These are phyloP conservation scores for Ennomos quercinarius DNA, from an alignment of 2,888 invertebrate species.

Conservation along the genomic window DNA sequence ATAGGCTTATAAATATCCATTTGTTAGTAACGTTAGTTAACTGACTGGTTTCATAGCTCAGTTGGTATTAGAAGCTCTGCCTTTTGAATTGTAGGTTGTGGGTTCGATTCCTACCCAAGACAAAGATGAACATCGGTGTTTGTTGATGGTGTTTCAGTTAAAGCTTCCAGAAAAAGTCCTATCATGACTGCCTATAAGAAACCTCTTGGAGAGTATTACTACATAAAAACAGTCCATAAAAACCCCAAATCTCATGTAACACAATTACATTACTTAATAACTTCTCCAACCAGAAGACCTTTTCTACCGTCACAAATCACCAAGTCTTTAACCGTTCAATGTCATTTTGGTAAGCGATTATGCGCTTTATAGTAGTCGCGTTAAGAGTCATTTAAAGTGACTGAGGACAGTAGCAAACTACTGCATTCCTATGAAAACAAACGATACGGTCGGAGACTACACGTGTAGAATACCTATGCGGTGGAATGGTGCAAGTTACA, in stretches of 20 bases:
- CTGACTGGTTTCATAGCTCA: too few relatives aligned
- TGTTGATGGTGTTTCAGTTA: too few relatives aligned
- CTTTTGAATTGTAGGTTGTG: too few relatives aligned
- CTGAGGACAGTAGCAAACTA: slow-evolving; percentile 15
- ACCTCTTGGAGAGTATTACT: too few relatives aligned
- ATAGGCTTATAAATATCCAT: too few relatives aligned
- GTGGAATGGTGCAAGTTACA: slow-evolving; percentile 23
- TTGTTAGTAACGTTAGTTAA: too few relatives aligned
- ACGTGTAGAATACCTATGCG: slow-evolving; percentile 34
- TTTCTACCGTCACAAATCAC: slow-evolving; percentile 36
- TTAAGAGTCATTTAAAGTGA: slow-evolving; percentile 20
- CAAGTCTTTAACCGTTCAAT: slow-evolving; percentile 21
- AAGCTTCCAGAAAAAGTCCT: too few relatives aligned
- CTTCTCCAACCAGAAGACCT: slow-evolving; percentile 35
- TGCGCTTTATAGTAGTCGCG: slow-evolving; percentile 15
- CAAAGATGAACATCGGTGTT: too few relatives aligned
- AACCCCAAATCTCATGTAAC: slow-evolving; percentile 33
- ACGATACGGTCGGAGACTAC: slow-evolving; percentile 13
- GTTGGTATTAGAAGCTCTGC: too few relatives aligned
- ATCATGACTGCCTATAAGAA: too few relatives aligned
- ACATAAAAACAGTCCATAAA: slow-evolving; percentile 37
- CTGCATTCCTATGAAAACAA: slow-evolving; percentile 26
- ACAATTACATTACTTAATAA: slow-evolving; percentile 41
- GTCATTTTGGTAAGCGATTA: slow-evolving; percentile 22
- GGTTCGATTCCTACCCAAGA: too few relatives aligned